A percentile compares a stretch with the other conserved stretches of the same genome.
Conservation (phyloP, 2,113 vertebrate species). For the Scomber colias region DNA sequence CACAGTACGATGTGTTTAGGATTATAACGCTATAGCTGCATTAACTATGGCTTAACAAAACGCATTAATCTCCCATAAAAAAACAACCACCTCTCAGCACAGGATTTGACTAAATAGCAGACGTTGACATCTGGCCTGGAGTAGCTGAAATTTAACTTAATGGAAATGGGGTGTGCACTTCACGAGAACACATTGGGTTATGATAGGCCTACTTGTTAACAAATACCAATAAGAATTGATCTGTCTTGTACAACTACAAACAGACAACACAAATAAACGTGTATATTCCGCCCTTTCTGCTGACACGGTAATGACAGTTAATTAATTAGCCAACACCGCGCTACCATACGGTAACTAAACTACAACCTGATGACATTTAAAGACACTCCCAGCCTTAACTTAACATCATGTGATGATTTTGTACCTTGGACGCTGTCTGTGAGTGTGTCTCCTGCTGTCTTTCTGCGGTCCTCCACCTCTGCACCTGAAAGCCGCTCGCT, state of each 20-base stretch:
- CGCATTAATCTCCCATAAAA: background rate
- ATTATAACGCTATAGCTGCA: background rate
- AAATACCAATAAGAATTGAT: background rate
- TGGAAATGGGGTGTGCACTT: background rate
- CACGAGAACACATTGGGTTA: background rate
- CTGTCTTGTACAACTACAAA: background rate
- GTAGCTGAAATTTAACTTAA: background rate
- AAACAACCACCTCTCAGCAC: background rate
- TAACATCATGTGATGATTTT: background rate
- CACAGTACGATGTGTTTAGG: background rate
- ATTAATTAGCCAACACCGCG: background rate
- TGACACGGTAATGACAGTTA: background rate
- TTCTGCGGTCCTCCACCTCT: constrained; percentile 7
- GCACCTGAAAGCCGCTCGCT: constrained; percentile 15
- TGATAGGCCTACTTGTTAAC: constrained; percentile 43
- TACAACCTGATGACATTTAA: background rate
- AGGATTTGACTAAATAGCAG: background rate
- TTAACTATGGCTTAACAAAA: background rate
- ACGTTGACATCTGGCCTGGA: constrained; percentile 5
- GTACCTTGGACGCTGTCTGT: too few species aligned
- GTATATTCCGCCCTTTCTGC: background rate
- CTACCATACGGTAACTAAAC: constrained; percentile 30
- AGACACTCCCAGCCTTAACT: background rate
- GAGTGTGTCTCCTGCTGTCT: constrained; percentile 12
- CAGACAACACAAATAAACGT: background rate